A percentile compares a stretch with the other conserved stretches of the same genome.
Evolutionary conservation across 1,140 invertebrate genomes (phyloP).

Genomic region (Campoletis sonorensis): DNA sequence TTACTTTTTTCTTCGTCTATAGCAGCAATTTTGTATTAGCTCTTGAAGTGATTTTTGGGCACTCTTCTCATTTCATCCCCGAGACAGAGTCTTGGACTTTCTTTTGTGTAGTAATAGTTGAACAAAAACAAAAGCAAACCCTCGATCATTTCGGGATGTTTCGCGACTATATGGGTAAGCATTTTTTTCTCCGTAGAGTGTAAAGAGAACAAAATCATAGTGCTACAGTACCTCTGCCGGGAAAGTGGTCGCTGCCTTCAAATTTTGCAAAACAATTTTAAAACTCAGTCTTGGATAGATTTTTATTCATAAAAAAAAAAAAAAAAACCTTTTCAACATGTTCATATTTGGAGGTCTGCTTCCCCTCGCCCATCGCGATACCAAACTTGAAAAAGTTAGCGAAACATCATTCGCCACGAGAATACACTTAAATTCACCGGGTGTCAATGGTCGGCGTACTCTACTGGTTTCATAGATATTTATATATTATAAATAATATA

Average conservation of each 20-base stretch:
- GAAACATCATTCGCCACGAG: constrained; percentile 24
- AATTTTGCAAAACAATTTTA: constrained; percentile 48
- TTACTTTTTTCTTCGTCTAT: constrained; percentile 47
- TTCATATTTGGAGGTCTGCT: constrained; percentile 57
- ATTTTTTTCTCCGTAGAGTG: constrained; percentile 43
- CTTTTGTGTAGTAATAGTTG: neutral
- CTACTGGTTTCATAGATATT: constrained; percentile 57
- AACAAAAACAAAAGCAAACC: neutral
- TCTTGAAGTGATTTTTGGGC: constrained; percentile 20
- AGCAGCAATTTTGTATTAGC: neutral
- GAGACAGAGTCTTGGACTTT: neutral
- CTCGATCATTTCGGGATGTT: constrained; percentile 14
- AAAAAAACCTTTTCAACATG: neutral
- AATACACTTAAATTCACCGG: constrained; percentile 34
- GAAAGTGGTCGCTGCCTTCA: constrained; percentile 60
- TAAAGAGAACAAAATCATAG: neutral
- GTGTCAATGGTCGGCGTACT: constrained; percentile 54
- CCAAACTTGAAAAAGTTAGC: constrained; percentile 47
- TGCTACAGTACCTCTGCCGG: constrained; percentile 38
- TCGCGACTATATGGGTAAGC: constrained; percentile 62
- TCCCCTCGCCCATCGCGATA: constrained; percentile 45
- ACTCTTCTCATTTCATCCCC: neutral
- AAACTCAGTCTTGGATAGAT: neutral
- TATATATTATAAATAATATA: no score
- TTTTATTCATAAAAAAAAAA: neutral